Base-by-base conservation (phyloP, 1,140 invertebrate species). In the Fopius arisanus region DNA sequence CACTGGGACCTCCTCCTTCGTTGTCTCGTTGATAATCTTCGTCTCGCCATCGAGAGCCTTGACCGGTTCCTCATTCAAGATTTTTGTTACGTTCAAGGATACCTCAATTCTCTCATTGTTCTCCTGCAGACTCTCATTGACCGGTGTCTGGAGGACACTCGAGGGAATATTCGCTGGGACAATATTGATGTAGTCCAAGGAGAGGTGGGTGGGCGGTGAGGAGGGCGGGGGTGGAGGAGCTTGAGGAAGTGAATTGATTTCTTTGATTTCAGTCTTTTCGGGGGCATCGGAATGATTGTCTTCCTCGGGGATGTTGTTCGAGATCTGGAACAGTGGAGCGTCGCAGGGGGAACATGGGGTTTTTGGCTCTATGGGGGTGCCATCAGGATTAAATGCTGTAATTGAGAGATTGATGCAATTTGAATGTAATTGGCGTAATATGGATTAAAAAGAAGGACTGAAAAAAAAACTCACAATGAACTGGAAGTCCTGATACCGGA, bases 401-500 rank as follows among this genome's bases (percentile, higher is more conserved):
- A 48, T 16, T 21, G 54, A 63, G 16, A 16, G 9, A n/a, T 16
- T 16, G 1, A 14, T 48, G 2, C 28, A 7, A 12, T 66, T 14
- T 48, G 23, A 16, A 67, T 29, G 6, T 31, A 29, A 23, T 68
- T n/a, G 0, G 40, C 4, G 19, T 43, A 43, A 48, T 19, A 67
- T 26, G 31, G 29, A 74, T 51, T 31, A 28, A 21, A 62, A 62
- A 19, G 6, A 23, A 68, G 54, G 23, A 29, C 43, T 5, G 43
- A 14, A 43, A 43, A 19, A 62, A 67, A 1, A 33, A 78, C 82
- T 84, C 79, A 90, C 89, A 81, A 75, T 86, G 80, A 62, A 89
- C 77, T 5, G 89, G 86, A 71, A 88, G 77, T 71, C 89, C 89
- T 3, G 88, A 89, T 3, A 88, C 87, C 37, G 89, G 89, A 78